These are phyloP conservation scores for Montipora efflorescens DNA, from an alignment of 64 coral and sea anemone genomes.

Conservation along the genomic window DNA sequence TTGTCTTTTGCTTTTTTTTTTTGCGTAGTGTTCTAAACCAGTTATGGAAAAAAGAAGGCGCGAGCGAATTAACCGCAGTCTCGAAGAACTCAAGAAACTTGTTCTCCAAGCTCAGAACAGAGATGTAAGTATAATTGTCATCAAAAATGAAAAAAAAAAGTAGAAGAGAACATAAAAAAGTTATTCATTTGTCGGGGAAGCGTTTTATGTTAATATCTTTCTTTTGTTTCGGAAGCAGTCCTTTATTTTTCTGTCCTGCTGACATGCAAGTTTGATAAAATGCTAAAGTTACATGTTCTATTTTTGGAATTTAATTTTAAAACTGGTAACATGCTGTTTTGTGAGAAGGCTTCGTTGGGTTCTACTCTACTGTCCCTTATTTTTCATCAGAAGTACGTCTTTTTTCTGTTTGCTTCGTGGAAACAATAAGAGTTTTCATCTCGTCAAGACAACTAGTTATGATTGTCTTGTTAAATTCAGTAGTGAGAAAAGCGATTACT, in stretches of 20 bases:
- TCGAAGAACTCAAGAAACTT: slow-evolving; percentile 80
- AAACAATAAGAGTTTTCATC: too few relatives aligned
- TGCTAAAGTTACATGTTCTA: slow-evolving; percentile 17
- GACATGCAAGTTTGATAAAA: slow-evolving; percentile 2
- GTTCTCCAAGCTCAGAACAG: slow-evolving; percentile 85
- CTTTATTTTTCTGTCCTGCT: not conserved
- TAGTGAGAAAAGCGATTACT: too few relatives aligned
- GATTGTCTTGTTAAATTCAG: too few relatives aligned
- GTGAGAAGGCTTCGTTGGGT: not conserved
- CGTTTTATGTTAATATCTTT: not conserved
- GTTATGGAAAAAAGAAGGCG: slow-evolving; percentile 93
- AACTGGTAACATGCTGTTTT: not conserved
- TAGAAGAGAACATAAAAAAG: not conserved
- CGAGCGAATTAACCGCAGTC: slow-evolving; percentile 83
- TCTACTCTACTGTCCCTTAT: not conserved
- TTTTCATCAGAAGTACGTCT: not conserved
- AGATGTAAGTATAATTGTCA: slow-evolving; percentile 70
- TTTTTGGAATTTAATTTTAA: not conserved
- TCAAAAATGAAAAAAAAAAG: not conserved
- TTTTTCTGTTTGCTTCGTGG: too few relatives aligned
- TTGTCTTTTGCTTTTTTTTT: not conserved
- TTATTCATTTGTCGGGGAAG: too few relatives aligned
- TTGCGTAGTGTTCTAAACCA: slow-evolving; percentile 90
- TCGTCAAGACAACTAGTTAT: too few relatives aligned
- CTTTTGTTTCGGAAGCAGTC: not conserved